Conservation (phyloP, 2,888 invertebrate species). For the Andrena minutula region DNA sequence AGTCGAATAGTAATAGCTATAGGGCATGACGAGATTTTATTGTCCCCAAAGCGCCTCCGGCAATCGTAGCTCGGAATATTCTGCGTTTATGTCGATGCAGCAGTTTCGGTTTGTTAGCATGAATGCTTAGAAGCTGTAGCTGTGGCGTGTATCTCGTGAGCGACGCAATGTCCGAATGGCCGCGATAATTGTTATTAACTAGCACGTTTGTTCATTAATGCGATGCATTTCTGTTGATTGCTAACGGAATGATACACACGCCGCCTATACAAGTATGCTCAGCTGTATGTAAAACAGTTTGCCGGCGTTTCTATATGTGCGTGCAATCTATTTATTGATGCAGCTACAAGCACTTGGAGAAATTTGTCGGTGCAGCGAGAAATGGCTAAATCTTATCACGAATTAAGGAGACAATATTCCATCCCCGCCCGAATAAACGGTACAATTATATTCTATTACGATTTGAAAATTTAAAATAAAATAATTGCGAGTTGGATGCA, state of each 20-base stretch:
- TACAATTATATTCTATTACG: too few species aligned
- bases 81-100: neutral
- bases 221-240: slow-evolving; percentile 53
- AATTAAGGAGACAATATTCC: neutral
- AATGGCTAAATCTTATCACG: neutral
- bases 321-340: slow-evolving; percentile 15
- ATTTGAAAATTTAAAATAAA: too few species aligned
- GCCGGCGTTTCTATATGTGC: neutral
- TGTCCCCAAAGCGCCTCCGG: neutral
- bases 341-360: neutral
- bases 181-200: slow-evolving; percentile 57
- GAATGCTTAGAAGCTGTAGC: slow-evolving; percentile 36
- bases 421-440: too few species aligned
- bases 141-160: slow-evolving; percentile 9
- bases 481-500: too few species aligned
- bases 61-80: slow-evolving; percentile 12
- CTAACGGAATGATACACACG: slow-evolving; percentile 29
- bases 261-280: slow-evolving; percentile 40
- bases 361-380: neutral
- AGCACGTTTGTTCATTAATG: slow-evolving; percentile 58
- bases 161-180: slow-evolving; percentile 37
- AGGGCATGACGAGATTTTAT: too few species aligned
- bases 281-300: slow-evolving; percentile 32
- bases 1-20: too few species aligned
- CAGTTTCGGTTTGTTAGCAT: slow-evolving; percentile 47